phyloP scores from a whole-genome alignment of 1,140 invertebrate species.

The Hormaphis cornu region DNA sequence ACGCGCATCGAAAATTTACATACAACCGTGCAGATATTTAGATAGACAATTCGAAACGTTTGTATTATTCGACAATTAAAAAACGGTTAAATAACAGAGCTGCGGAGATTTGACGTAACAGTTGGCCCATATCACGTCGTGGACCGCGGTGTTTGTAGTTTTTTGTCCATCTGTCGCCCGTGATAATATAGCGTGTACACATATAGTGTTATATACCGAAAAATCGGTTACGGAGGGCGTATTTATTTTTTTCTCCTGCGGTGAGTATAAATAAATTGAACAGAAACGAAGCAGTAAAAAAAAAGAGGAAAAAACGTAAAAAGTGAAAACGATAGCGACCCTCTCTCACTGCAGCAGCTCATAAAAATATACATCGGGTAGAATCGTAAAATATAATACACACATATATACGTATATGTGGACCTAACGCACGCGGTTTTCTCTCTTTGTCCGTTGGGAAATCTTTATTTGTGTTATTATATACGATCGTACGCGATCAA shows the following conservation, averaged over 20 bases:
- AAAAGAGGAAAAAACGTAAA: background rate
- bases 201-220: background rate
- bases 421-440: background rate
- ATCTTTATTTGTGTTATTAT: conserved; percentile 5
- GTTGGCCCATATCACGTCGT: too few relatives aligned
- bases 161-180: background rate
- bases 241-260: background rate
- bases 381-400: background rate
- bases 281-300: conserved; percentile 22
- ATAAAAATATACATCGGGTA: conserved; percentile 14
- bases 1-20: too few relatives aligned
- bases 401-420: background rate
- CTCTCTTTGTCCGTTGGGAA: background rate
- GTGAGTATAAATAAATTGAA: conserved; percentile 21
- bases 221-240: background rate
- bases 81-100: background rate
- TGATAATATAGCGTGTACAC: background rate
- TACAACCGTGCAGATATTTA: too few relatives aligned
- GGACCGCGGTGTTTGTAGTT: background rate
- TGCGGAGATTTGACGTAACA: background rate
- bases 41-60: too few relatives aligned
- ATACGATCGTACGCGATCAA: conserved; percentile 23
- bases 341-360: conserved; percentile 7
- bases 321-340: conserved; percentile 26
- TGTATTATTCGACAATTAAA: background rate